Percentiles rank a stretch among this genome's conserved stretches.
Conservation (phyloP, 2,888 invertebrate species). For the Coenonympha glycerion region DNA sequence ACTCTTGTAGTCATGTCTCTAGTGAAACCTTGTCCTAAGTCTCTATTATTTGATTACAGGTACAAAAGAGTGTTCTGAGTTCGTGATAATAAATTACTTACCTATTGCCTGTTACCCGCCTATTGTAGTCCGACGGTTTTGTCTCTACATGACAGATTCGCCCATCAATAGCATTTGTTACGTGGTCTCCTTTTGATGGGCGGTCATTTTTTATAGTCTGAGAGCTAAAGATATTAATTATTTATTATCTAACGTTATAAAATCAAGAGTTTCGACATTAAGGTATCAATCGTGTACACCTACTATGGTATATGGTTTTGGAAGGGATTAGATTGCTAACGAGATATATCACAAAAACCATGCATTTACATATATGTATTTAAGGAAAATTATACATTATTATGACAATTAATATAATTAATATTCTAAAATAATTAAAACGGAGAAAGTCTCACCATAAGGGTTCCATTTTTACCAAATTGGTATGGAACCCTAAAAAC, state of each 20-base stretch:
- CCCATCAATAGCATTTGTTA: slow-evolving; percentile 8
- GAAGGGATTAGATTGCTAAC: no score
- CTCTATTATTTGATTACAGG: slow-evolving; percentile 20
- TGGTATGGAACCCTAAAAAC: no score
- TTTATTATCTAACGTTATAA: neutral
- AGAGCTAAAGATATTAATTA: neutral
- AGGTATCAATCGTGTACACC: neutral
- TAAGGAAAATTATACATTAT: no score
- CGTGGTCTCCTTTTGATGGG: slow-evolving; percentile 3
- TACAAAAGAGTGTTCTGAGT: slow-evolving; percentile 14
- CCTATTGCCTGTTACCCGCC: neutral
- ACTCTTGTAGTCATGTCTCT: neutral
- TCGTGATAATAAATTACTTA: slow-evolving; percentile 5
- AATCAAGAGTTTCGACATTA: neutral
- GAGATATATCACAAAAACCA: no score
- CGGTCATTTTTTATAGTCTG: neutral
- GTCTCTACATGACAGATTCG: slow-evolving; percentile 9
- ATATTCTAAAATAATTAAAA: no score
- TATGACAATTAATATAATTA: no score
- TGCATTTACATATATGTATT: no score
- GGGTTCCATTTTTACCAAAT: no score
- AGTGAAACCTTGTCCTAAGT: neutral
- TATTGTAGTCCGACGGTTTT: slow-evolving; percentile 3
- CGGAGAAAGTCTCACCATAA: no score
- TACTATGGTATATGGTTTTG: no score